Conservation (phyloP, 2,113 vertebrate genomes). For the Brachionichthys hirsutus region DNA sequence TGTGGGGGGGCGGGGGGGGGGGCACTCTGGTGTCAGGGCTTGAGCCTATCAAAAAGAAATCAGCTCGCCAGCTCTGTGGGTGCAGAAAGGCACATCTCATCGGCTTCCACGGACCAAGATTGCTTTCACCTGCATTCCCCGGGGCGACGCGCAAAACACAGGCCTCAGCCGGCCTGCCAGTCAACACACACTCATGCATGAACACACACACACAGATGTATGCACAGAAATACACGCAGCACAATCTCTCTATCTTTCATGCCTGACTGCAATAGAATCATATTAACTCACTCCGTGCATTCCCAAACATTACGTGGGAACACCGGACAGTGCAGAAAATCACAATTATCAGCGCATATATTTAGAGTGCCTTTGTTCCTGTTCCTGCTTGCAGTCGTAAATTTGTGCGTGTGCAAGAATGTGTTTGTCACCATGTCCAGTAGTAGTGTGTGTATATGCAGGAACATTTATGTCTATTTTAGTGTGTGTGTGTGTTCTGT, state of each 20-base stretch:
- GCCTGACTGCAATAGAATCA: slow-evolving; percentile 71
- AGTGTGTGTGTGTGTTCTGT: slow-evolving; percentile 10
- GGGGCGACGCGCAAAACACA: slow-evolving; percentile 73
- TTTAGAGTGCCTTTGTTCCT: slow-evolving; percentile 65
- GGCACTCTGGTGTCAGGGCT: slow-evolving; percentile 56
- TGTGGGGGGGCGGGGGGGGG: slow-evolving; percentile 24
- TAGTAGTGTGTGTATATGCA: slow-evolving; percentile 7
- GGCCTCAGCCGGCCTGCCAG: slow-evolving; percentile 72
- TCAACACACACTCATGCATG: slow-evolving; percentile 61
- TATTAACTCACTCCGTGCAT: slow-evolving; percentile 67
- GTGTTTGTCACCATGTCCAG: no score
- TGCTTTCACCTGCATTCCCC: slow-evolving; percentile 81
- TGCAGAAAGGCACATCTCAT: slow-evolving; percentile 77
- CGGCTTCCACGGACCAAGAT: slow-evolving; percentile 75
- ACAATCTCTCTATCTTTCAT: slow-evolving; percentile 63
- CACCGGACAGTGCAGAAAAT: slow-evolving; percentile 68
- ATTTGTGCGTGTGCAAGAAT: slow-evolving; percentile 9
- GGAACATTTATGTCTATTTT: slow-evolving; percentile 11
- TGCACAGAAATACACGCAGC: slow-evolving; percentile 34
- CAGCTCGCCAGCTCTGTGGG: slow-evolving; percentile 71
- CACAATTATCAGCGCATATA: slow-evolving; percentile 72
- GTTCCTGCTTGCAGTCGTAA: slow-evolving; percentile 11
- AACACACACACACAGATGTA: slow-evolving; percentile 46
- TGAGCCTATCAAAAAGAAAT: slow-evolving; percentile 78
- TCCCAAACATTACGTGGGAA: slow-evolving; percentile 65